Percentiles rank a stretch among this genome's conserved stretches.
These are phyloP conservation scores for Nowickia ferox DNA, from an alignment of 2,888 invertebrate species.

Conservation along the genomic window DNA sequence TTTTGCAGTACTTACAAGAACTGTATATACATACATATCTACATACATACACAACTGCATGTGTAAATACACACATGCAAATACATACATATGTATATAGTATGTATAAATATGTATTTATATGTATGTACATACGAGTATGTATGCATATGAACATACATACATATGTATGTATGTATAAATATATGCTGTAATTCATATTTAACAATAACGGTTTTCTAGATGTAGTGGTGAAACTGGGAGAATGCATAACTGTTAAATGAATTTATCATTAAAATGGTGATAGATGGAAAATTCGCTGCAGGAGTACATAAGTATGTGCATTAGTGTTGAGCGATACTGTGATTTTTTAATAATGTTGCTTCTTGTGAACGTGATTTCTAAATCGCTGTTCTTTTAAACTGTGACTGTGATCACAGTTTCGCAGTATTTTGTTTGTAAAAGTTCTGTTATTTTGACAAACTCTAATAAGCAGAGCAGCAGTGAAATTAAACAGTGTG, in stretches of 20 bases:
- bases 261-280: constrained; percentile 14
- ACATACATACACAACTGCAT: no score
- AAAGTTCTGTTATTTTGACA: no score
- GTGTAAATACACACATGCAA: neutral
- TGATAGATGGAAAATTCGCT: neutral
- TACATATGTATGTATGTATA: neutral
- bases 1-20: neutral
- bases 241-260: constrained; percentile 18
- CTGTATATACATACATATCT: neutral
- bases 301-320: neutral
- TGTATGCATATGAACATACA: neutral
- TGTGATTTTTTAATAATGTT: no score
- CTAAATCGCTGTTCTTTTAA: no score
- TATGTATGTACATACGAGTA: neutral
- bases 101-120: neutral
- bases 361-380: no score
- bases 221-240: neutral
- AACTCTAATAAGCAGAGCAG: no score
- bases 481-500: no score
- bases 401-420: no score
- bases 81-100: neutral
- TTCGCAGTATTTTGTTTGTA: no score
- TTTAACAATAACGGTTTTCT: neutral
- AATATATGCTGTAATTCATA: neutral
- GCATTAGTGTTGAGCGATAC: no score